These are phyloP conservation scores for Pavo muticus DNA, from an alignment of 2,113 vertebrate genomes.

Conservation along the genomic window DNA sequence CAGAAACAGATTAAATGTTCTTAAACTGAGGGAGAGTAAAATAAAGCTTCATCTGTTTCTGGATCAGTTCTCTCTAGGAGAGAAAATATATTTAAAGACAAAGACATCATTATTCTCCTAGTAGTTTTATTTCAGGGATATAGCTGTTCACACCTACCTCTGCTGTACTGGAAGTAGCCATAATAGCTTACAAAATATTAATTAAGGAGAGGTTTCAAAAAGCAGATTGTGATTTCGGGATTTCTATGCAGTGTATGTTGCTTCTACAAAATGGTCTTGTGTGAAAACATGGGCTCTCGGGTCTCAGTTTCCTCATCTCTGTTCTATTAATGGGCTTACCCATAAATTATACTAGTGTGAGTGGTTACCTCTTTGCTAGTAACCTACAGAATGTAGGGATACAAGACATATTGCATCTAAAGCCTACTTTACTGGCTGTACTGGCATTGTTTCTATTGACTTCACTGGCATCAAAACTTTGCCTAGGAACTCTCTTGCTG, in stretches of 20 bases:
- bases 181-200: not conserved
- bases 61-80: not conserved
- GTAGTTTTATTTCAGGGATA: not conserved
- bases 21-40: not conserved
- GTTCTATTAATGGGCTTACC: not conserved
- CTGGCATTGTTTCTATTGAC: not conserved
- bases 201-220: not conserved
- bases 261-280: not conserved
- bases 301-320: not conserved
- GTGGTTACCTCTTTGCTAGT: not conserved
- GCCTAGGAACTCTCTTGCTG: not conserved
- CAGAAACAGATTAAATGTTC: not conserved
- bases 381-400: not conserved
- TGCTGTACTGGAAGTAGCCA: not conserved
- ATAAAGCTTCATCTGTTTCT: not conserved
- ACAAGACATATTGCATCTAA: not conserved
- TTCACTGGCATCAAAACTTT: not conserved
- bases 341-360: fast-evolving
- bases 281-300: not conserved
- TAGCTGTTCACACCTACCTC: not conserved
- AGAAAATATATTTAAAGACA: not conserved
- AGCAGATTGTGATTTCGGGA: not conserved
- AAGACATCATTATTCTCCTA: not conserved
- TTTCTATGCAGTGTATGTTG: not conserved
- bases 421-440: not conserved